Evolutionary conservation across 2,888 invertebrate genomes (phyloP).

Genomic region (Pristionchus japonicus): DNA sequence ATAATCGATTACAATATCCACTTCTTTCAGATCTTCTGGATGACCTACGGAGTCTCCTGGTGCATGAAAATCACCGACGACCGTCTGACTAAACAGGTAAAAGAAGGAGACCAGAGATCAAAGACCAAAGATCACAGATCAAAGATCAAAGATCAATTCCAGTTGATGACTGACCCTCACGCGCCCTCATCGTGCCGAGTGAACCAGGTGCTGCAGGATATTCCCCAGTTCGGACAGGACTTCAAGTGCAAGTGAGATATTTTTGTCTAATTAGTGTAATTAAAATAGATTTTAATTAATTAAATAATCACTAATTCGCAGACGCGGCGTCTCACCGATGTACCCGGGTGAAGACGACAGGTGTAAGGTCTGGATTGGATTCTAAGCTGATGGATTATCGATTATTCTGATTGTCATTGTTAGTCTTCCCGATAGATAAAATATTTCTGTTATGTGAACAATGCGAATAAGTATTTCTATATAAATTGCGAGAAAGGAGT

Average conservation of each 20-base stretch:
- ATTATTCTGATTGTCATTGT: neutral
- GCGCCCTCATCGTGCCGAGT: slow-evolving; percentile 67
- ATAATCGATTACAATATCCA: too few species aligned
- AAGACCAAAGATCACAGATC: neutral
- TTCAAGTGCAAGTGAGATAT: slow-evolving; percentile 59
- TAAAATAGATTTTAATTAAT: neutral
- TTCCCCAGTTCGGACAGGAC: slow-evolving; percentile 68
- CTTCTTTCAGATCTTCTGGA: slow-evolving; percentile 68
- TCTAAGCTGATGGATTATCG: slow-evolving; percentile 45
- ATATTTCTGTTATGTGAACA: neutral
- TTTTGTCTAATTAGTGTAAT: too few species aligned
- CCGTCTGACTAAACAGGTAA: slow-evolving; percentile 59
- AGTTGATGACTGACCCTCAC: slow-evolving; percentile 70
- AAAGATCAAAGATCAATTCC: slow-evolving; percentile 39
- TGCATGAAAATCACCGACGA: slow-evolving; percentile 67
- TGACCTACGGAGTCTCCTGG: slow-evolving; percentile 71
- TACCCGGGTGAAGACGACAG: slow-evolving; percentile 59
- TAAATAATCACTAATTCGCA: neutral
- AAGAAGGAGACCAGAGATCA: neutral
- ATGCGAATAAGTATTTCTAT: neutral
- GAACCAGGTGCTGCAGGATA: slow-evolving; percentile 71
- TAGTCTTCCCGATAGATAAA: neutral
- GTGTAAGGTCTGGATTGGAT: slow-evolving; percentile 71
- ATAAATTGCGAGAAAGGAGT: too few species aligned
- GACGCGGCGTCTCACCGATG: slow-evolving; percentile 53